Evolutionary conservation across 92 coral and sea anemone genomes (phyloP), one percentile per base, ranked within the genome.

Genomic region (Pocillopora meandrina): DNA sequence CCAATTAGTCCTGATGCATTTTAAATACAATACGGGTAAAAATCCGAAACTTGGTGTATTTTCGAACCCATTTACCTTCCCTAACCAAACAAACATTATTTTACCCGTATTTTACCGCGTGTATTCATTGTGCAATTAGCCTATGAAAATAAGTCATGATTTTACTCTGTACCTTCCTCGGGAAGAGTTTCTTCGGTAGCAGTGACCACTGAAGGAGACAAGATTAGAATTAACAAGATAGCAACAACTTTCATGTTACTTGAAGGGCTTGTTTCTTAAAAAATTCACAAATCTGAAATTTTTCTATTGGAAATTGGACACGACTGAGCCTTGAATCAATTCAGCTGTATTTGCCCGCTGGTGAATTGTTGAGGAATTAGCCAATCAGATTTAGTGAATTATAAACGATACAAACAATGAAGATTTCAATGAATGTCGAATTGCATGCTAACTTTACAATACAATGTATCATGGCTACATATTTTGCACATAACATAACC

Each of bases 271-370:
- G 5, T 42, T 42, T 7, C 52, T 12, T 2, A 19, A n/a, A 18
- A 20, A 81, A n/a, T 18, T 15, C 58, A 70, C 23, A 13, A 35
- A 81, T 58, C 19, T 36, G 2, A 57, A 60, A 71, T 60, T 18
- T 18, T 36, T 3, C 56, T 8, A 49, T 19, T 71, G 0, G 34
- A 33, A 81, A 57, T 70, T 34, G 10, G 36, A 49, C n/a, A 12
- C 12, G 42, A 8, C 9, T 5, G 68, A n/a, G 60, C 12, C 35
- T 3, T 11, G 35, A 59, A 59, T 35, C 70, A 77, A 35, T 12
- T 35, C 74, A 70, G 85, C 69, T 81, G 85, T 71, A 42, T 70
- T 81, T 69, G 18, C 68, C 20, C 3, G 14, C 33, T 20, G 35
- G 14, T 33, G 33, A 11, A 33, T 58, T 15, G 59, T 60, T n/a